Evolutionary conservation across 2,888 invertebrate genomes (phyloP), one percentile per base, ranked within the genome.

Genomic region (Altica lythri): DNA sequence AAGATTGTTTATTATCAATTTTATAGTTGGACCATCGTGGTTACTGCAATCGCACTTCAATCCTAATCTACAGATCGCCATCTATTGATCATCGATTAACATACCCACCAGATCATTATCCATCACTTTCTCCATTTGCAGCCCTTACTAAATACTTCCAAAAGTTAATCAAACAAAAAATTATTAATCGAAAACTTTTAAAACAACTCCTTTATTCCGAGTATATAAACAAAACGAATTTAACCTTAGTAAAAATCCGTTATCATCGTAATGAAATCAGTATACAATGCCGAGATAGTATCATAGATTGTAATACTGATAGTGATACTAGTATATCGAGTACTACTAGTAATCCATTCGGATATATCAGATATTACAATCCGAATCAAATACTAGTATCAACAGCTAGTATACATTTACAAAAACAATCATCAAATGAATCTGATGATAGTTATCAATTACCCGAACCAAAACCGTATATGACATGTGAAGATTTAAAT

Each of bases 131-230:
- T 43, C 90, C 90, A 17, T 91, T 89, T 75, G 84, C 87, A 64
- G 86, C 86, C 60, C 80, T 92, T 60, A 89, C 88, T 34, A 86
- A 86, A 72, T 86, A 86, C 75, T 90, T 89, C 73, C 86, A 87
- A 59, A 83, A 84, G 70, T 82, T 89, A 53, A 88, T 91, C 25
- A 85, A 85, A 72, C 83, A 83, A 72, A 88, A 86, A 70, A 78
- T 86, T 9, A 85, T 92, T 58, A 85, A 85, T 8, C 80, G 86
- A 55, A 83, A 84, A 68, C 81, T 91, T 72, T 79, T 92, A 53
- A 88, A 90, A 73, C 83, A 86, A 70, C 78, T 92, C 44, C 78
- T 92, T 42, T 90, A 92, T 72, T 77, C 80, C 2, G 80, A 85
- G 72, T 81, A 82, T 56, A 74, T 82, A 14, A 78, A 79, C 66